Conservation (phyloP, 2,113 vertebrate species). For the Phyllopteryx taeniolatus region DNA sequence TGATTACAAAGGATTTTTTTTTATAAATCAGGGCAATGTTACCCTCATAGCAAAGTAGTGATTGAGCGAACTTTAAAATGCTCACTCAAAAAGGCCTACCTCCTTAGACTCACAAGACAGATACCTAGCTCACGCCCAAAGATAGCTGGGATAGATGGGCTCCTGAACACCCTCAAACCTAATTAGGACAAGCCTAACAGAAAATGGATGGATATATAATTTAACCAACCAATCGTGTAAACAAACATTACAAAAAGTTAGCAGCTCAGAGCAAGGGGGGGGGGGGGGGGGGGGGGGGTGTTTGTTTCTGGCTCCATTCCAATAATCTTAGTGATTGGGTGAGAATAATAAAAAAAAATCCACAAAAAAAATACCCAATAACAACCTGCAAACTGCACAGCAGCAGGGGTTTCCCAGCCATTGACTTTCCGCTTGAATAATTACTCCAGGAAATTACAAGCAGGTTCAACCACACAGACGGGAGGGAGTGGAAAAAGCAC, state of each 20-base stretch:
- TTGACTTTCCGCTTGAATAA: constrained; percentile 46
- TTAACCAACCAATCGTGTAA: not conserved
- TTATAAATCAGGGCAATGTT: constrained; percentile 15
- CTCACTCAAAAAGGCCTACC: not conserved
- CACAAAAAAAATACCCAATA: not conserved
- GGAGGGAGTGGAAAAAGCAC: constrained; percentile 41
- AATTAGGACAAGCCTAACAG: not conserved
- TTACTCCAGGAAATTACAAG: constrained; percentile 34
- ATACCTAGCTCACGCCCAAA: too few relatives aligned
- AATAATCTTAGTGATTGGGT: not conserved
- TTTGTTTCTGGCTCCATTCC: not conserved
- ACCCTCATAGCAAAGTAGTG: constrained; percentile 14
- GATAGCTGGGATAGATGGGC: too few relatives aligned
- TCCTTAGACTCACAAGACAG: not conserved
- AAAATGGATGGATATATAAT: not conserved
- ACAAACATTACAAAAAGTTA: not conserved
- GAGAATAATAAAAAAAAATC: not conserved
- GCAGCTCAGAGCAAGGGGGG: too few relatives aligned
- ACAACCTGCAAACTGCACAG: not conserved
- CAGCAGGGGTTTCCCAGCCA: constrained; percentile 32
- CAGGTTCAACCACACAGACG: constrained; percentile 32
- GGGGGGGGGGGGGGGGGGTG: too few relatives aligned
- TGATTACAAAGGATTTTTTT: constrained; percentile 38
- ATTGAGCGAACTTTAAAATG: constrained; percentile 18
- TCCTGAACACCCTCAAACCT: too few relatives aligned